Conservation (phyloP, 1,140 invertebrate genomes). For the Medauroidea extradentata region DNA sequence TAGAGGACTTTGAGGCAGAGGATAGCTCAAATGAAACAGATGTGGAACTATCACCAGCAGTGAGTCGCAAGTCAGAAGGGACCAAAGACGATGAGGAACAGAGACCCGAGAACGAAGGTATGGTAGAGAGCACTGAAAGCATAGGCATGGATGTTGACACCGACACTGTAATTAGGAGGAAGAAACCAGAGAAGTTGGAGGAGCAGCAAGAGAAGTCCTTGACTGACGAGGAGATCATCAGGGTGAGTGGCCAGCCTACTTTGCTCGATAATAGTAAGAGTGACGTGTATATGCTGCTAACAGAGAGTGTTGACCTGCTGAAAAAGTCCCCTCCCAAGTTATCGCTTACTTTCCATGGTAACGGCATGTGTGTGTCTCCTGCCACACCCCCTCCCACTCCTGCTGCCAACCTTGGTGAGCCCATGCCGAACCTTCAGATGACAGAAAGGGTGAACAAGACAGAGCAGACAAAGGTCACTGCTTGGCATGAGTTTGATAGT, state of each 20-base stretch:
- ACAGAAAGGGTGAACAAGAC: conserved; percentile 27
- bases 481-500: conserved; percentile 35
- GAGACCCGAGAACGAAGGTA: no score
- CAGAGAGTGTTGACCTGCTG: neutral
- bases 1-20: conserved; percentile 50
- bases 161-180: conserved; percentile 31
- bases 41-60: conserved; percentile 28
- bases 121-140: no score
- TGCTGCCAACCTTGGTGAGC: neutral
- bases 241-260: conserved; percentile 10
- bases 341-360: neutral
- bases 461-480: conserved; percentile 28
- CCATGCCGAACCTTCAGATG: conserved; percentile 24
- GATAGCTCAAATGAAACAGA: conserved; percentile 52
- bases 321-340: conserved; percentile 7
- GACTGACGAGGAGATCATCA: conserved; percentile 15
- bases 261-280: neutral
- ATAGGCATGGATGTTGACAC: conserved; percentile 18
- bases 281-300: neutral
- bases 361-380: neutral
- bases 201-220: conserved; percentile 9
- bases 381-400: conserved; percentile 8
- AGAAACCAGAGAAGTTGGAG: conserved; percentile 5
- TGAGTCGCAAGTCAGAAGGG: conserved; percentile 20
- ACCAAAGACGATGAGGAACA: no score